These are phyloP conservation scores for Phymorhynchus buccinoides DNA, from an alignment of 1,140 invertebrate genomes.

Conservation along the genomic window DNA sequence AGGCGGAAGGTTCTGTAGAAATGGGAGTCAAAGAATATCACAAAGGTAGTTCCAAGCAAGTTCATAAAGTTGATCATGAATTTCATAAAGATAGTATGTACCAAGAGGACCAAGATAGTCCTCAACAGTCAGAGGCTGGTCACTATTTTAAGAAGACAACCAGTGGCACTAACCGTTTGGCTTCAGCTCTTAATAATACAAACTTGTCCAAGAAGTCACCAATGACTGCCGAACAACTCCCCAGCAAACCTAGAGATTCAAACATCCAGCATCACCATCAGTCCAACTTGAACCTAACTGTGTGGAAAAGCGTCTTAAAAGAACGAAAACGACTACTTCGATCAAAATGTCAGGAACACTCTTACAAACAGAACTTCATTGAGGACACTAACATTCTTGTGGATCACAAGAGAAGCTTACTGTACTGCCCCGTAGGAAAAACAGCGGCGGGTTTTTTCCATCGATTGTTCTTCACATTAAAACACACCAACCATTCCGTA, in stretches of 20 bases:
- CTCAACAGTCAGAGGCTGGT: neutral
- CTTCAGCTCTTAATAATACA: neutral
- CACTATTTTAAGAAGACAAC: neutral
- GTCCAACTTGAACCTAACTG: neutral
- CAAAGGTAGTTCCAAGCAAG: no score
- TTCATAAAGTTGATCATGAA: no score
- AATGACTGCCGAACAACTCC: neutral
- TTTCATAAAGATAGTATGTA: no score
- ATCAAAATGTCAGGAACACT: no score
- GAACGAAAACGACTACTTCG: neutral
- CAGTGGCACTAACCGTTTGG: neutral
- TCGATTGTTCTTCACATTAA: neutral
- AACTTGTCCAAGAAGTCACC: neutral
- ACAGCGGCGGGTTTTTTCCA: neutral
- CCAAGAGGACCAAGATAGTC: no score
- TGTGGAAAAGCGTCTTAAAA: neutral
- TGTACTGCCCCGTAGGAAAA: slow-evolving; percentile 20
- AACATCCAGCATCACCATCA: neutral
- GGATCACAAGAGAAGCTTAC: slow-evolving; percentile 1
- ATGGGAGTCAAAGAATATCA: neutral
- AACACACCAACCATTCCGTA: neutral
- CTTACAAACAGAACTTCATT: neutral
- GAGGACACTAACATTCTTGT: neutral
- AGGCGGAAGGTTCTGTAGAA: neutral
- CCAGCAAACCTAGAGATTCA: neutral